phyloP scores from a whole-genome alignment of 2,888 invertebrate species.

The Lamellibrachia columna region DNA sequence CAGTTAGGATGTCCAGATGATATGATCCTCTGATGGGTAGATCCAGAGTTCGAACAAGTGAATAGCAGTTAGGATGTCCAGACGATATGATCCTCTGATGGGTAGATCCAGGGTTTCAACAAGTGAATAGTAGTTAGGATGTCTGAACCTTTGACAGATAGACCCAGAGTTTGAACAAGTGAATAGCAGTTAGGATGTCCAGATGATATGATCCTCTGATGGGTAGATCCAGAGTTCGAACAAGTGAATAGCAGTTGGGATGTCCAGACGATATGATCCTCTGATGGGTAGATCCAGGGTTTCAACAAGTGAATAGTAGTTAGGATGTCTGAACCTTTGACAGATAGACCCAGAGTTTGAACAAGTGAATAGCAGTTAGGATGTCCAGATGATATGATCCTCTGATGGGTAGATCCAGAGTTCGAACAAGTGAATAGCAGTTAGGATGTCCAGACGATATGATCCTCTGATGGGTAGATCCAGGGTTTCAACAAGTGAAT shows the following conservation, averaged over 20 bases:
- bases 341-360: neutral
- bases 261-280: neutral
- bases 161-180: neutral
- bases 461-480: too few species aligned
- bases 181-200: neutral
- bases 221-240: neutral
- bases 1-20: neutral
- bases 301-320: neutral
- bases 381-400: neutral
- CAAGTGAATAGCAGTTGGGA: neutral
- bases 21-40: neutral
- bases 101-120: neutral
- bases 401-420: too few species aligned
- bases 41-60: neutral
- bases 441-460: neutral
- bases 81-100: neutral
- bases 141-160: too few species aligned
- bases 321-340: neutral
- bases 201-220: neutral
- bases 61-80: neutral
- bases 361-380: neutral
- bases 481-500: neutral
- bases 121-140: neutral
- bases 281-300: neutral
- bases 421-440: neutral